phyloP scores from a whole-genome alignment of 1,140 invertebrate genomes.

The Drosophila orena region DNA sequence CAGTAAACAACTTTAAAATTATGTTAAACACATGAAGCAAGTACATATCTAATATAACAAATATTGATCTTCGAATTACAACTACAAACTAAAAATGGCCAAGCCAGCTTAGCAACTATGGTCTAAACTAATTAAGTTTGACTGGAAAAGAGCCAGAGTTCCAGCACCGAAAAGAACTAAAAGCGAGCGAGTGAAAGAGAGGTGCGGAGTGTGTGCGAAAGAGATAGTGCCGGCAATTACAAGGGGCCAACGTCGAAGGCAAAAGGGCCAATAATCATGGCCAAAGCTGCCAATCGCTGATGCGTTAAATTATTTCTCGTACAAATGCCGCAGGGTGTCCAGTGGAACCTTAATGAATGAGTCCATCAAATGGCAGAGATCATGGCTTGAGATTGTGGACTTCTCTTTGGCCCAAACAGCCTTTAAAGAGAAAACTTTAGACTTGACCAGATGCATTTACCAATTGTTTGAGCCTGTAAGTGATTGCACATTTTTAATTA shows the following conservation, averaged over 20 bases:
- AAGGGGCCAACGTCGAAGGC: constrained; percentile 2
- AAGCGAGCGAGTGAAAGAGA: not conserved
- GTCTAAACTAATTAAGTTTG: not conserved
- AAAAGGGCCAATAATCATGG: constrained; percentile 56
- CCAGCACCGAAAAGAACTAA: not conserved
- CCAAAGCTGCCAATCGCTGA: constrained; percentile 57
- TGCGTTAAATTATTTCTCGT: constrained; percentile 75
- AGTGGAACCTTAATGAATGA: constrained; percentile 41
- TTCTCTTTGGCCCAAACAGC: constrained; percentile 7
- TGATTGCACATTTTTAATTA: not conserved
- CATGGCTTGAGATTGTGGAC: constrained; percentile 4
- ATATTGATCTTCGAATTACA: too few relatives aligned
- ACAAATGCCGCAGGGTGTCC: constrained; percentile 14
- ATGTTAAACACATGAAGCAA: too few relatives aligned
- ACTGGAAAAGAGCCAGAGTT: not conserved
- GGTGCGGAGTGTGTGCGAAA: not conserved
- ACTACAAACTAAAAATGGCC: too few relatives aligned
- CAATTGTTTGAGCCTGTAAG: not conserved
- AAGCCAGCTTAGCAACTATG: too few relatives aligned
- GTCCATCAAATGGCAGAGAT: constrained; percentile 23
- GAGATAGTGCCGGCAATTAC: constrained; percentile 55
- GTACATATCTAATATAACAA: too few relatives aligned
- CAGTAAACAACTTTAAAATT: too few relatives aligned
- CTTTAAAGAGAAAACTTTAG: constrained; percentile 1
- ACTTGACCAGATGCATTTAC: not conserved